Evolutionary conservation across 2,888 invertebrate species (phyloP), one percentile per base, ranked within the genome.

Genomic region (Baronia brevicornis): DNA sequence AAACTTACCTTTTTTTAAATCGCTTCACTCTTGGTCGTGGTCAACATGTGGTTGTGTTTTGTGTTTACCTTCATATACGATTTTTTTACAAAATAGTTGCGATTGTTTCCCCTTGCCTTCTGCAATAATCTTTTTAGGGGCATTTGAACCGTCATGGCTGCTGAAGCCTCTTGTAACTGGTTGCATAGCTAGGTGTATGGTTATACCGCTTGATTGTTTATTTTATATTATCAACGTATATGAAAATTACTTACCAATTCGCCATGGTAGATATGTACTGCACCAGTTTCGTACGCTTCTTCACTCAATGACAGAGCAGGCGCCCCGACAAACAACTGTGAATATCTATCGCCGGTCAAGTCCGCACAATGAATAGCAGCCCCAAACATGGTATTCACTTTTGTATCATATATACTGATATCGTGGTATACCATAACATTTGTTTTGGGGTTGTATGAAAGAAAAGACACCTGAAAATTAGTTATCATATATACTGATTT

Each of bases 301-400:
- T 48, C 43, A 1, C 33, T 28, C 4, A 28, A 19, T 1, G 54
- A 49, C 6, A 68, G 54, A 39, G 65, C 67, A 0, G 90, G 90
- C 3, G 89, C 88, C 1, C 89, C 89, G 0, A 89, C 86, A 1
- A 90, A 39, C 4, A 90, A 55, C 34, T 90, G 90, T 19, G 86
- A 79, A 3, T 67, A 62, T 0, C 69, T 74, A 46, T 90, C 89
- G 1, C 48, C 48, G 46, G 86, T 86, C 1, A 89, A 30, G 47
- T 89, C 86, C 1, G 42, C 51, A 0, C 54, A 51, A 6, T 71
- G 64, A 14, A 90, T 40, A 0, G 84, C 54, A 0, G 82, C 68
- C 0, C 90, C 90, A 50, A 88, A 90, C 65, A 89, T 88, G 23
- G 85, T 78, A 1, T 87, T 87, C 3, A 85, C 20, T 0, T 19